Evolutionary conservation across 2,888 invertebrate genomes (phyloP).

Genomic region (Tortricodes alternella): DNA sequence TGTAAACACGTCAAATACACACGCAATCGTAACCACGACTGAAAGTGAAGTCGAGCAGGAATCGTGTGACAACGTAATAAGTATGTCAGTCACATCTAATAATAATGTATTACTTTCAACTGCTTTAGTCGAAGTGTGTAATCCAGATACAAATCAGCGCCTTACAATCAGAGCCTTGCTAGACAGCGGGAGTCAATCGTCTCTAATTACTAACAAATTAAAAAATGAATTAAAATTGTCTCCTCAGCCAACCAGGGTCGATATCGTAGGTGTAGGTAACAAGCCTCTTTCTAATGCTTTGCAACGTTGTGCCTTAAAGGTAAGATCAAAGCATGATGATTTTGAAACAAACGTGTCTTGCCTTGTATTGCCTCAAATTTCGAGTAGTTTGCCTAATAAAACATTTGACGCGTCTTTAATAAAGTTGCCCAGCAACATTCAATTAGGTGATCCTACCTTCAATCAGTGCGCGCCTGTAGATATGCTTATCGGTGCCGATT

Average conservation of each 20-base stretch:
- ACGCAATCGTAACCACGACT: neutral
- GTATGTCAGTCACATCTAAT: neutral
- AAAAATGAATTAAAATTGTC: neutral
- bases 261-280: neutral
- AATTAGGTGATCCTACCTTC: neutral
- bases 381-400: neutral
- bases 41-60: too few species aligned
- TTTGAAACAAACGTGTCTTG: neutral
- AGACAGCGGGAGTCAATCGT: neutral
- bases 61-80: neutral
- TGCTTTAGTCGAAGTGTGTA: neutral
- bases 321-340: neutral
- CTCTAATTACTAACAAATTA: neutral
- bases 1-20: neutral
- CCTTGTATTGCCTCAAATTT: neutral
- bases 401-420: neutral
- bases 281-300: neutral
- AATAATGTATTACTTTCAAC: neutral
- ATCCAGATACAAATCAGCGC: neutral
- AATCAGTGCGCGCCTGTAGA: neutral
- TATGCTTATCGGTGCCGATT: neutral
- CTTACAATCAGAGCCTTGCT: neutral
- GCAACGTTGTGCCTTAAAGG: neutral
- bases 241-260: neutral
- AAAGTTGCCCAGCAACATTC: neutral